These are phyloP conservation scores for Drosophila burlai DNA, from an alignment of 1,140 invertebrate species.

Conservation along the genomic window DNA sequence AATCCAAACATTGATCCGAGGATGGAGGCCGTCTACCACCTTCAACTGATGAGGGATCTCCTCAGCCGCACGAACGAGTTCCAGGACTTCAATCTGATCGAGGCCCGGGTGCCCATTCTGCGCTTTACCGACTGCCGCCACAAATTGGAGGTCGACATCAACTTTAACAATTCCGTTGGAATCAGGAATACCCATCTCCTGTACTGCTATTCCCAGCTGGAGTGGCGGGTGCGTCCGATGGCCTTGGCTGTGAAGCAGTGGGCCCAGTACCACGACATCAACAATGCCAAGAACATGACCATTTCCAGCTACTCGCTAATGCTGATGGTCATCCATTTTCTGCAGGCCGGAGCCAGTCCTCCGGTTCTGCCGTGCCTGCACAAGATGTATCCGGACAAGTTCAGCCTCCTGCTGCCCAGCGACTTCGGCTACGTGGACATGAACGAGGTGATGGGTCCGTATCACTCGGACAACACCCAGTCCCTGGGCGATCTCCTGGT, in stretches of 20 bases:
- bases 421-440: constrained; percentile 87
- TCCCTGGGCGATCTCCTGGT: constrained; percentile 94
- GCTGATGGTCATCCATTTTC: constrained; percentile 98
- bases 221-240: constrained; percentile 97
- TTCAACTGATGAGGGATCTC: constrained; percentile 71
- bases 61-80: constrained; percentile 85
- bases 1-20: constrained; percentile 84
- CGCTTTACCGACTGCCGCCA: constrained; percentile 92
- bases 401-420: constrained; percentile 83
- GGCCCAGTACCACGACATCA: constrained; percentile 97
- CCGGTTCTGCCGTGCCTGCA: constrained; percentile 95
- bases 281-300: constrained; percentile 97
- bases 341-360: constrained; percentile 95
- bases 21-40: constrained; percentile 77
- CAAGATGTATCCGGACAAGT: constrained; percentile 90
- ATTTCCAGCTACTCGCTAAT: constrained; percentile 98
- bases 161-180: constrained; percentile 98
- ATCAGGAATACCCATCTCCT: constrained; percentile 98
- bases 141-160: constrained; percentile 96
- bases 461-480: constrained; percentile 89
- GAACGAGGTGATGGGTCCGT: constrained; percentile 87
- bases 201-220: constrained; percentile 94
- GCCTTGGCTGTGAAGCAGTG: constrained; percentile 97
- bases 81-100: constrained; percentile 91
- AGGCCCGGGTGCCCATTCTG: constrained; percentile 97